These are phyloP conservation scores for Macrosiphum euphorbiae DNA, from an alignment of 2,888 invertebrate genomes.

Conservation along the genomic window DNA sequence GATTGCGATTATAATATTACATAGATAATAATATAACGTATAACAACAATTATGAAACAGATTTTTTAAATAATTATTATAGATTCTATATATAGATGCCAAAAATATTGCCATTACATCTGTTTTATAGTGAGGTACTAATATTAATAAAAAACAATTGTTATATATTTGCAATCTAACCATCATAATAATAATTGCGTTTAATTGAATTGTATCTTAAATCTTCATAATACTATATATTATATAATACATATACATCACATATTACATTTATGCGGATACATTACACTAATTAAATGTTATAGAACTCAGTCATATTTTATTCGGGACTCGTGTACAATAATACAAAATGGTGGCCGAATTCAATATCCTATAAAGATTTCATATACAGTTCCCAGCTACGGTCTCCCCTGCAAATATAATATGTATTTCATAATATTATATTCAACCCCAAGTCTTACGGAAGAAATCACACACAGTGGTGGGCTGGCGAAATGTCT, in stretches of 20 bases:
- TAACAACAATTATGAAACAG: background rate
- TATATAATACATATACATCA: too few species aligned
- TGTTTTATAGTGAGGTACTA: background rate
- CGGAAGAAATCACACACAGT: constrained; percentile 32
- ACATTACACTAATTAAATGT: background rate
- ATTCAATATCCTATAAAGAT: constrained; percentile 18
- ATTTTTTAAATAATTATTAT: background rate
- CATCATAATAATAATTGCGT: too few species aligned
- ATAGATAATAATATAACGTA: too few species aligned
- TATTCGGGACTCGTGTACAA: background rate
- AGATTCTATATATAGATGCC: background rate
- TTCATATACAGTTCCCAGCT: background rate
- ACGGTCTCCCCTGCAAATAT: background rate
- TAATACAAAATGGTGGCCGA: constrained; percentile 20
- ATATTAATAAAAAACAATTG: too few species aligned
- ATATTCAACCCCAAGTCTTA: background rate
- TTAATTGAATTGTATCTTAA: too few species aligned
- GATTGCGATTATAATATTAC: background rate
- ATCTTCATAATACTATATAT: too few species aligned
- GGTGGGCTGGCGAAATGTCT: constrained; percentile 20
- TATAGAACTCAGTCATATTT: background rate
- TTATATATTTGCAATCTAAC: too few species aligned
- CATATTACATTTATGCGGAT: background rate
- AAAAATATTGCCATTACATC: background rate
- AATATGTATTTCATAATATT: constrained; percentile 34